A percentile compares a stretch with the other conserved stretches of the same genome.
Evolutionary conservation across 2,113 vertebrate species (phyloP).

Genomic region (Larimichthys polyactis): DNA sequence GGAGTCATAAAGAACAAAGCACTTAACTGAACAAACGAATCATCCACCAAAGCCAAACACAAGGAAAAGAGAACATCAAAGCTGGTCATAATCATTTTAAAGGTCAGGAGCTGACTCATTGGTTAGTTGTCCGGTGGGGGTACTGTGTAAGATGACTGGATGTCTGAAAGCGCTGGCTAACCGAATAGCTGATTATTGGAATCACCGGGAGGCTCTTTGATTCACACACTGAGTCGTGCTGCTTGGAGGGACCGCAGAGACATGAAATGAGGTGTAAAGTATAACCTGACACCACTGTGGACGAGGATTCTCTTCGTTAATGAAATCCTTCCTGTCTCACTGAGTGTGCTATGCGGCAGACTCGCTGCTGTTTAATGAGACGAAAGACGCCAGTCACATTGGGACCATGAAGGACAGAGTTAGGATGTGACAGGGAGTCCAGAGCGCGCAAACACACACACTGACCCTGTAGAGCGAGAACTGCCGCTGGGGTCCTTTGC

Average conservation of each 20-base stretch:
- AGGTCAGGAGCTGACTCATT: conserved; percentile 58
- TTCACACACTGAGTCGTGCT: background rate
- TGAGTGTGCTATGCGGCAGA: background rate
- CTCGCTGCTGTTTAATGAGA: conserved; percentile 78
- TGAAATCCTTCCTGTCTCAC: conserved; percentile 54
- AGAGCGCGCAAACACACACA: conserved; percentile 11
- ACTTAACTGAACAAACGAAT: conserved; percentile 74
- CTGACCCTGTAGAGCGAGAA: conserved; percentile 45
- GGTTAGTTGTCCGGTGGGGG: conserved; percentile 8
- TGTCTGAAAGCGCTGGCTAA: conserved; percentile 3
- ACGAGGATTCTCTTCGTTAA: conserved; percentile 46
- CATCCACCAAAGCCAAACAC: conserved; percentile 46
- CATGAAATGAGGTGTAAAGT: conserved; percentile 6
- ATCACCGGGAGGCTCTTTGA: background rate
- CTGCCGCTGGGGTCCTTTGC: conserved; percentile 50
- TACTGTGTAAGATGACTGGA: background rate
- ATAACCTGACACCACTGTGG: conserved; percentile 37
- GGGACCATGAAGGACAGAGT: conserved; percentile 43
- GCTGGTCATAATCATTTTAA: conserved; percentile 54
- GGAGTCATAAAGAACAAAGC: conserved; percentile 73
- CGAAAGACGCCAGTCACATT: conserved; percentile 72
- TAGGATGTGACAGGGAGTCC: conserved; percentile 12
- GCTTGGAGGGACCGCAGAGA: background rate
- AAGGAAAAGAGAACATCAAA: conserved; percentile 71
- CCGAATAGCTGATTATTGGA: conserved; percentile 13